phyloP scores from a whole-genome alignment of 2,113 vertebrate genomes.

The Paraplagusia blochii region DNA sequence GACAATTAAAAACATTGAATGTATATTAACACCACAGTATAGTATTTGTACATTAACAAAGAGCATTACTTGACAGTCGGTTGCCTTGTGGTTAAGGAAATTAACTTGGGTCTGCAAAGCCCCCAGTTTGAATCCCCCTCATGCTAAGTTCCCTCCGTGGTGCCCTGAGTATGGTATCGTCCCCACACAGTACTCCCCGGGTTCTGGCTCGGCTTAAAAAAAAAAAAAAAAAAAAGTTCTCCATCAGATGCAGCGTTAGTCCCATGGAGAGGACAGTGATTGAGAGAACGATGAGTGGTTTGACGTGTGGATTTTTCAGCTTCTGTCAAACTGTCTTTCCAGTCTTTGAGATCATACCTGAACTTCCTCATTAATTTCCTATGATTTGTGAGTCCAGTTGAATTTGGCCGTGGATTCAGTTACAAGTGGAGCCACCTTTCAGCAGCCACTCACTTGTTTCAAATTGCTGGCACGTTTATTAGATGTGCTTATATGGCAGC shows the following conservation, averaged over 20 bases:
- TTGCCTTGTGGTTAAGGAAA: no score
- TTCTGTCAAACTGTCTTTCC: conserved; percentile 69
- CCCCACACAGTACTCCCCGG: no score
- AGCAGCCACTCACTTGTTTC: conserved; percentile 20
- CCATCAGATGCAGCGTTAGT: conserved; percentile 7
- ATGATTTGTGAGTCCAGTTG: conserved; percentile 28
- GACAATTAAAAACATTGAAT: no score
- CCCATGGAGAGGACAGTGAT: conserved; percentile 10
- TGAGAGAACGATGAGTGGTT: conserved; percentile 43
- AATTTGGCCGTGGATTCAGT: conserved; percentile 26
- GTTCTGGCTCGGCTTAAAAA: no score
- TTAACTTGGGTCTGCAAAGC: no score
- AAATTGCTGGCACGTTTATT: conserved; percentile 22
- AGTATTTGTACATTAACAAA: no score
- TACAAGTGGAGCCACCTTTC: conserved; percentile 25
- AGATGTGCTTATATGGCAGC: conserved; percentile 25
- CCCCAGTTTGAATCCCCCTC: no score
- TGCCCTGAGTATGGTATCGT: no score
- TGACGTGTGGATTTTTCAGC: conserved; percentile 48
- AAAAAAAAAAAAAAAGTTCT: no score
- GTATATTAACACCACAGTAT: no score
- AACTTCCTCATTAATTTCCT: conserved; percentile 45
- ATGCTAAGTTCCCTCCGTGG: no score
- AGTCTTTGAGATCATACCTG: conserved; percentile 44
- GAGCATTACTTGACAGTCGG: no score